Conservation (phyloP, 2,797 vertebrate genomes). For the Scleropages formosus region DNA sequence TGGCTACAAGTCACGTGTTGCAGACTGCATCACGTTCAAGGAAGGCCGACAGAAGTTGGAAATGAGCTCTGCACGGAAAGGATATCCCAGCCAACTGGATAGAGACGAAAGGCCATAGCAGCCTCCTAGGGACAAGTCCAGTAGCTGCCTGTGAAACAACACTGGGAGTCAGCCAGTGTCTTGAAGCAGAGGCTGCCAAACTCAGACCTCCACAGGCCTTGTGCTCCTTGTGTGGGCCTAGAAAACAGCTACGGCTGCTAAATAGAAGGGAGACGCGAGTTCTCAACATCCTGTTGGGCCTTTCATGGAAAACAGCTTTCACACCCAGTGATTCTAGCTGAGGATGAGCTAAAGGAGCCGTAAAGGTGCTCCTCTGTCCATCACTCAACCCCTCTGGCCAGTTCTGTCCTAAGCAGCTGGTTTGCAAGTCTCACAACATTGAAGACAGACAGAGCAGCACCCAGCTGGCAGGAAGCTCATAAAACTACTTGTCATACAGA, state of each 20-base stretch:
- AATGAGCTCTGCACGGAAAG: not conserved
- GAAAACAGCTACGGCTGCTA: not conserved
- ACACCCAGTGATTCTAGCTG: not conserved
- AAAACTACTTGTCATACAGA: not conserved
- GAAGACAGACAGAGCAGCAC: not conserved
- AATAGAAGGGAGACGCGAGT: not conserved
- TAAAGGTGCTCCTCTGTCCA: too few species aligned
- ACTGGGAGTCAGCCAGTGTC: constrained; percentile 15
- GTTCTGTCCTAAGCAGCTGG: too few species aligned
- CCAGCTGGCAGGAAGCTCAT: not conserved
- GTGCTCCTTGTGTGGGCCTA: constrained; percentile 1
- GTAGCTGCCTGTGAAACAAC: constrained; percentile 14
- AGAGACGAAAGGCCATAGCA: not conserved
- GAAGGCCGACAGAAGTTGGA: not conserved
- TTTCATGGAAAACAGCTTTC: constrained; percentile 1
- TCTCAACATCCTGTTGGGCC: not conserved
- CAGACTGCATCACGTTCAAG: not conserved
- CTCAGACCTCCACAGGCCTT: not conserved
- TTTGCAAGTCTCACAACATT: not conserved
- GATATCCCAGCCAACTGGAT: not conserved
- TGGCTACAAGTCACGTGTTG: not conserved
- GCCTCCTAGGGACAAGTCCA: not conserved
- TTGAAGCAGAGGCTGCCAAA: not conserved
- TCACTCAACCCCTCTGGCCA: too few species aligned
- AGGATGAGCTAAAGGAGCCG: constrained; percentile 2